A percentile compares a stretch with the other conserved stretches of the same genome.
Evolutionary conservation across 2,797 vertebrate species (phyloP).

Genomic region (Coranthus polyacanthus): DNA sequence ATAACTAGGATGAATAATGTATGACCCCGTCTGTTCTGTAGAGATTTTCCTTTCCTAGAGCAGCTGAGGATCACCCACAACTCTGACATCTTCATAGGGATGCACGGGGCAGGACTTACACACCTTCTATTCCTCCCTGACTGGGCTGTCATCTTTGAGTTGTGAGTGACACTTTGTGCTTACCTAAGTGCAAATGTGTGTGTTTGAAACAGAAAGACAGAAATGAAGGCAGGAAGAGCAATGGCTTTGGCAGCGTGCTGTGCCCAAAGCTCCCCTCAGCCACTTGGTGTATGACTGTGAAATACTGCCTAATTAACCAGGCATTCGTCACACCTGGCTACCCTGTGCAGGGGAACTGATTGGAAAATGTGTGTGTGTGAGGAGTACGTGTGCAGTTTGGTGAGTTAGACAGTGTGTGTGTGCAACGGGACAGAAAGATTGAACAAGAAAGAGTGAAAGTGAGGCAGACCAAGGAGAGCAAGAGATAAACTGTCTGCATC

Average conservation of each 20-base stretch:
- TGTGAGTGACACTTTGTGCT: conserved; percentile 86
- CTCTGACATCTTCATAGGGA: conserved; percentile 97
- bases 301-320: conserved; percentile 80
- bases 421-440: conserved; percentile 8
- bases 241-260: conserved; percentile 31
- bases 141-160: conserved; percentile 97
- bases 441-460: conserved; percentile 39
- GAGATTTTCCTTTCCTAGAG: conserved; percentile 92
- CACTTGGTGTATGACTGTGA: conserved; percentile 62
- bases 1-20: conserved; percentile 35
- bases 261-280: conserved; percentile 51
- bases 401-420: conserved; percentile 26
- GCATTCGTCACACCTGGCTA: conserved; percentile 72
- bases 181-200: conserved; percentile 1
- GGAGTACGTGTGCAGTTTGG: conserved; percentile 17
- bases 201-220: conserved; percentile 10
- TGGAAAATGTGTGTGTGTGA: conserved; percentile 13
- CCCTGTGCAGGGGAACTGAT: conserved; percentile 28
- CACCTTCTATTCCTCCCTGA: conserved; percentile 98
- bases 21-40: conserved; percentile 66
- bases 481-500: conserved; percentile 77
- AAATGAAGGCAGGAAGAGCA: conserved; percentile 22
- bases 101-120: conserved; percentile 97
- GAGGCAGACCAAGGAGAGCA: conserved; percentile 50
- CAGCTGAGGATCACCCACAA: conserved; percentile 94